Conservation (phyloP, 2,797 vertebrate genomes). For the Threskiornis aethiopicus region DNA sequence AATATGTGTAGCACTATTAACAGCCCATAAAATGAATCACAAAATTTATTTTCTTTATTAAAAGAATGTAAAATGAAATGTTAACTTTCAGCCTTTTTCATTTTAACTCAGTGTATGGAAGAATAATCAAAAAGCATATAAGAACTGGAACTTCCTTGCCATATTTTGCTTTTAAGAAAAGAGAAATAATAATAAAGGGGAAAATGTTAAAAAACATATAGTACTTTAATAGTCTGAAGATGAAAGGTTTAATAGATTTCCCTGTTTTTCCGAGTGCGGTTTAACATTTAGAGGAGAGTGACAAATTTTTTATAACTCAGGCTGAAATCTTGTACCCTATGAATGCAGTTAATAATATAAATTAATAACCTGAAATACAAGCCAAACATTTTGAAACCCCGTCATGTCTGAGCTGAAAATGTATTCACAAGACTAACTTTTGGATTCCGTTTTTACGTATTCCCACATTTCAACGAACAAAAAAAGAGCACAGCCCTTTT, state of each 20-base stretch:
- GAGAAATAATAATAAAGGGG: background rate
- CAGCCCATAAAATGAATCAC: conserved; percentile 1
- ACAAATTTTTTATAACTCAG: background rate
- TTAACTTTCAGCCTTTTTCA: background rate
- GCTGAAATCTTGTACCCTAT: background rate
- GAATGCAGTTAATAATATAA: background rate
- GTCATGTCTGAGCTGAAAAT: background rate
- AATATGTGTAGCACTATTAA: background rate
- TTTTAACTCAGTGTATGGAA: background rate
- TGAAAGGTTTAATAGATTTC: background rate
- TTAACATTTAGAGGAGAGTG: background rate
- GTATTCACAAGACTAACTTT: background rate
- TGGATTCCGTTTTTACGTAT: background rate
- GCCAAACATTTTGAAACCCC: background rate
- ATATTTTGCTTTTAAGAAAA: background rate
- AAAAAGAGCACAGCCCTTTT: background rate
- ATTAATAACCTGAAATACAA: background rate
- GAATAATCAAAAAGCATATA: background rate
- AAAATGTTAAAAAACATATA: background rate
- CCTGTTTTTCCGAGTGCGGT: background rate
- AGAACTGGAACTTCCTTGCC: background rate
- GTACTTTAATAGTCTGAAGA: background rate
- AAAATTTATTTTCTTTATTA: conserved; percentile 26
- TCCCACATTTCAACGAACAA: background rate
- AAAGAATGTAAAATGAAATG: conserved; percentile 10